Percentiles rank a stretch among this genome's conserved stretches.
These are phyloP conservation scores for Ceramica pisi DNA, from an alignment of 2,888 invertebrate genomes.

Conservation along the genomic window DNA sequence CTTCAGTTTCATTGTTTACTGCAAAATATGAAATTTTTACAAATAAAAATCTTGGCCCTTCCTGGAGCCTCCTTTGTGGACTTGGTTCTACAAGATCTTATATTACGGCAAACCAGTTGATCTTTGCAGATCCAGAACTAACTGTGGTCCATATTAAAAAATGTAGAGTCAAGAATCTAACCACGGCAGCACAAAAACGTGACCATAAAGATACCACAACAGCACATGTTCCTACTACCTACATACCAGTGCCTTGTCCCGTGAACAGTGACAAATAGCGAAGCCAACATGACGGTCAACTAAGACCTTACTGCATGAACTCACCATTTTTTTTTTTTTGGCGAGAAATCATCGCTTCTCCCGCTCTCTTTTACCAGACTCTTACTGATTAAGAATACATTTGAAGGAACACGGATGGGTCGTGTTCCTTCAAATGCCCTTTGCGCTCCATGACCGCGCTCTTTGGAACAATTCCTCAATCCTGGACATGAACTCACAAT, in stretches of 20 bases:
- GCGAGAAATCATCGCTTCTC: too few species aligned
- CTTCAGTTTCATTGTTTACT: constrained; percentile 20
- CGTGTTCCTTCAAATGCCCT: too few species aligned
- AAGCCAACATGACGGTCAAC: constrained; percentile 39
- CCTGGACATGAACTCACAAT: too few species aligned
- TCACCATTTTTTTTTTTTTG: constrained; percentile 15
- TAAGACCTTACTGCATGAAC: constrained; percentile 35
- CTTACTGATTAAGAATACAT: too few species aligned
- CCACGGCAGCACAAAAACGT: not conserved
- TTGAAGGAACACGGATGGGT: too few species aligned
- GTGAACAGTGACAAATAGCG: constrained; percentile 38
- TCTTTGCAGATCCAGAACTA: not conserved
- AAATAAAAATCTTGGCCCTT: not conserved
- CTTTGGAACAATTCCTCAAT: too few species aligned
- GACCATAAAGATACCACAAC: not conserved
- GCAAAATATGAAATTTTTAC: constrained; percentile 6
- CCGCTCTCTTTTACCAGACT: too few species aligned
- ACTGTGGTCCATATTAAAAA: not conserved
- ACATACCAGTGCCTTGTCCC: constrained; percentile 18
- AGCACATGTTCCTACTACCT: not conserved
- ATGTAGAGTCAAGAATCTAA: not conserved
- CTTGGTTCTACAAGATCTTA: too few species aligned
- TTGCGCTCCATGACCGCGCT: too few species aligned
- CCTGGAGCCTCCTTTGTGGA: too few species aligned
- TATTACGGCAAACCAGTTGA: not conserved